Conservation (phyloP, 2,888 invertebrate species). For the Epiblema foenella region DNA sequence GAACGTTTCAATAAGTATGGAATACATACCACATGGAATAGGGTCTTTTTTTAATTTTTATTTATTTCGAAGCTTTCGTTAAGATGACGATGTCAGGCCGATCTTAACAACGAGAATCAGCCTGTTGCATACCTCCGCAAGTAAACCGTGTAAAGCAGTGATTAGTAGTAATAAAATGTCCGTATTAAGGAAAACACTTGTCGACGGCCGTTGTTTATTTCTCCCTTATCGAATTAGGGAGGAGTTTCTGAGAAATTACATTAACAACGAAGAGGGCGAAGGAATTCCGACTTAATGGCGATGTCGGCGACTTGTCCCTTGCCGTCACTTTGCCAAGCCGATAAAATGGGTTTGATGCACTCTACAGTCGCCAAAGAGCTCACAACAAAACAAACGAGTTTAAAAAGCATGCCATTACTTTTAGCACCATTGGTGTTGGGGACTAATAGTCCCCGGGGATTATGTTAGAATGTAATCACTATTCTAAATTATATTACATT, state of each 20-base stretch:
- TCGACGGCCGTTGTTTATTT: conserved; percentile 59
- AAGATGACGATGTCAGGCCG: too few species aligned
- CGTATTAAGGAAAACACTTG: conserved; percentile 43
- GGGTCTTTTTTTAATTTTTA: too few species aligned
- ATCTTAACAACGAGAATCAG: background rate
- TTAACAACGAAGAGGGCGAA: conserved; percentile 63
- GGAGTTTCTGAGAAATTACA: conserved; percentile 68
- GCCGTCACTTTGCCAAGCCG: conserved; percentile 61
- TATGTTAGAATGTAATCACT: too few species aligned
- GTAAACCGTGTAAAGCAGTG: background rate
- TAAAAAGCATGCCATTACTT: conserved; percentile 20
- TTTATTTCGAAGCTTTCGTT: too few species aligned
- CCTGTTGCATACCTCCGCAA: background rate
- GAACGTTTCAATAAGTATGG: conserved; percentile 10
- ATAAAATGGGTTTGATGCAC: conserved; percentile 33
- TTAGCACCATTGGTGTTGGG: background rate
- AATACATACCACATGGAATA: background rate
- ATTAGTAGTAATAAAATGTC: conserved; percentile 41
- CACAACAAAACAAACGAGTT: conserved; percentile 21
- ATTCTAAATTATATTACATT: too few species aligned
- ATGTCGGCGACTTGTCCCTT: conserved; percentile 58
- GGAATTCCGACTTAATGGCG: conserved; percentile 65
- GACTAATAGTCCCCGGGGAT: background rate
- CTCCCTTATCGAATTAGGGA: conserved; percentile 65
- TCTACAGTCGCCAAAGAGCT: conserved; percentile 23